These are phyloP conservation scores for Cacoxenus indagator DNA, from an alignment of 2,888 invertebrate species.

Conservation along the genomic window DNA sequence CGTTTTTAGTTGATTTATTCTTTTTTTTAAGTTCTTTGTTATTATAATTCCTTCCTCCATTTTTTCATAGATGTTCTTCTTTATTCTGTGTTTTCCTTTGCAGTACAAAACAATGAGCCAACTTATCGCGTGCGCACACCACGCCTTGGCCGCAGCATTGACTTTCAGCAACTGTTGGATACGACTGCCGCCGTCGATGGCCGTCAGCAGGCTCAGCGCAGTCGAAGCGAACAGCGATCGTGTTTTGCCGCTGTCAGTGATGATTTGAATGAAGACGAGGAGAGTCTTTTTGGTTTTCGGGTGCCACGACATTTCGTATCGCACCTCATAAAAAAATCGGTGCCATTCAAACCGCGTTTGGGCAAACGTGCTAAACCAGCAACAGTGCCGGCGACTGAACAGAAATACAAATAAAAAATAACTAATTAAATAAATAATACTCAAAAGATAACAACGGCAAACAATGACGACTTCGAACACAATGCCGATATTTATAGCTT, in stretches of 20 bases:
- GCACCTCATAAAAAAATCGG: slow-evolving; percentile 71
- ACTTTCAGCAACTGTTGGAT: slow-evolving; percentile 59
- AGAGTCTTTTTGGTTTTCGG: slow-evolving; percentile 27
- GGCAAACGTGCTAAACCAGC: slow-evolving; percentile 67
- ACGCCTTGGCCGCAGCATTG: slow-evolving; percentile 72
- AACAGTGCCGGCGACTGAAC: slow-evolving; percentile 45
- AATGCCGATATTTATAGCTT: too few relatives aligned
- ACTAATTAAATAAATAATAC: too few relatives aligned
- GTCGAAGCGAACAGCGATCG: background rate
- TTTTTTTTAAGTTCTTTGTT: slow-evolving; percentile 23
- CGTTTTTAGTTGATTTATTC: slow-evolving; percentile 8
- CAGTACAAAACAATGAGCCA: slow-evolving; percentile 65
- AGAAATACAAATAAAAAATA: slow-evolving; percentile 16
- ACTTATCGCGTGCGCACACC: slow-evolving; percentile 69
- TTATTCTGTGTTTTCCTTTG: slow-evolving; percentile 16
- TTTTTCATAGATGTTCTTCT: too few relatives aligned
- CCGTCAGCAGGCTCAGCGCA: background rate
- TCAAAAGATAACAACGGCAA: slow-evolving; percentile 18
- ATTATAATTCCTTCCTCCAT: background rate
- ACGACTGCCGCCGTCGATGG: slow-evolving; percentile 19
- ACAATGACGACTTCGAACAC: slow-evolving; percentile 31
- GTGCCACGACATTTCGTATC: slow-evolving; percentile 71
- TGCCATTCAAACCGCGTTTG: slow-evolving; percentile 71
- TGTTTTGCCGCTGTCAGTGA: background rate
- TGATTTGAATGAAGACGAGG: slow-evolving; percentile 1